A percentile compares a stretch with the other conserved stretches of the same genome.
Evolutionary conservation across 1,140 invertebrate genomes (phyloP).

Genomic region (Drosophila melanogaster): DNA sequence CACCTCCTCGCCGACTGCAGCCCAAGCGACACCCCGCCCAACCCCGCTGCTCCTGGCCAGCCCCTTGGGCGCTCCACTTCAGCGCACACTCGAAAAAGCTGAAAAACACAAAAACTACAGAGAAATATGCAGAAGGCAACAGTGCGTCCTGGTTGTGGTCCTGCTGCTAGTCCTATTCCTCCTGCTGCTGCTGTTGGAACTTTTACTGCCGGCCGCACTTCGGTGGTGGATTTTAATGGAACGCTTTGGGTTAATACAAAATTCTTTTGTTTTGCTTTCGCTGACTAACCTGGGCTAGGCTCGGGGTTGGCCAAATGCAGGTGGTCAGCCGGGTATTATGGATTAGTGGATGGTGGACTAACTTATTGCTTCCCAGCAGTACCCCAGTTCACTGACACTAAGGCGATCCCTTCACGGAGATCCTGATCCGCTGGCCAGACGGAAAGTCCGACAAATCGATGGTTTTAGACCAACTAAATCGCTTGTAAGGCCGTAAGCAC

Average conservation of each 20-base stretch:
- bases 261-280: slow-evolving; percentile 73
- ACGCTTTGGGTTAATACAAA: slow-evolving; percentile 77
- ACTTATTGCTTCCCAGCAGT: background rate
- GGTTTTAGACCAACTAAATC: slow-evolving; percentile 45
- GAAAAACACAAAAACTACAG: slow-evolving; percentile 10
- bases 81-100: slow-evolving; percentile 61
- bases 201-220: slow-evolving; percentile 4
- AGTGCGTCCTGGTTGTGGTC: slow-evolving; percentile 54
- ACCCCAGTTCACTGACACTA: slow-evolving; percentile 60
- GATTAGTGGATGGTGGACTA: slow-evolving; percentile 48
- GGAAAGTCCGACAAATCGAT: slow-evolving; percentile 46
- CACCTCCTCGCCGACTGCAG: slow-evolving; percentile 14
- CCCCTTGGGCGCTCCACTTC: slow-evolving; percentile 66
- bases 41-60: slow-evolving; percentile 1
- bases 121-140: slow-evolving; percentile 19
- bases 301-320: slow-evolving; percentile 58
- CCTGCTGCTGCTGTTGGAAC: slow-evolving; percentile 13
- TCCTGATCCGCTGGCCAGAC: slow-evolving; percentile 53
- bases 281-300: slow-evolving; percentile 67
- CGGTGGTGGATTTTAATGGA: slow-evolving; percentile 74
- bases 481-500: slow-evolving; percentile 58
- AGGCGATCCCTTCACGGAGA: slow-evolving; percentile 14
- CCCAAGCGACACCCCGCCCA: slow-evolving; percentile 5
- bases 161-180: slow-evolving; percentile 24
- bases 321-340: slow-evolving; percentile 62